phyloP scores from a whole-genome alignment of 2,113 vertebrate genomes.

The Cyprinodon brontotheroides region DNA sequence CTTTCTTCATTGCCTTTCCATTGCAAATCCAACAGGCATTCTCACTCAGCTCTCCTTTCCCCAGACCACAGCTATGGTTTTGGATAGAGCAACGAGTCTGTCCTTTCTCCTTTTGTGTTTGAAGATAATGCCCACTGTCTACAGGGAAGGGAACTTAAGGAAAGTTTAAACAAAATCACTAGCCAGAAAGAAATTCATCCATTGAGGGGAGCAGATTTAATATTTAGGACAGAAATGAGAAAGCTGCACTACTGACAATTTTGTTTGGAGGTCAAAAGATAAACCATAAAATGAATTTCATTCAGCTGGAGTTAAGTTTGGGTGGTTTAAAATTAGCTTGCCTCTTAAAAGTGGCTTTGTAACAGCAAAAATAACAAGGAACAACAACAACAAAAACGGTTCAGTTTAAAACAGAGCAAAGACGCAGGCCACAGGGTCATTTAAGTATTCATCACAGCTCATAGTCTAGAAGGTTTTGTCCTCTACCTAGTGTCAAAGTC shows the following conservation, averaged over 20 bases:
- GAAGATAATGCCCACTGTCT: conserved; percentile 73
- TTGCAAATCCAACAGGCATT: conserved; percentile 76
- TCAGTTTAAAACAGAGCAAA: conserved; percentile 48
- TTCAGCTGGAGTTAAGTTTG: conserved; percentile 7
- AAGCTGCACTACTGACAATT: conserved; percentile 20
- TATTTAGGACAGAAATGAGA: conserved; percentile 30
- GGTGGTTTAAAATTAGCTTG: conserved; percentile 18
- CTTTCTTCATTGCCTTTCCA: conserved; percentile 76
- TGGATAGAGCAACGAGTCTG: conserved; percentile 71
- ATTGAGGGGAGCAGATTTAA: conserved; percentile 19
- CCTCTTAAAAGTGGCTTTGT: conserved; percentile 17
- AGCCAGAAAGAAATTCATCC: conserved; percentile 37
- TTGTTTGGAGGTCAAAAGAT: conserved; percentile 22
- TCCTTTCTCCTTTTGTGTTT: conserved; percentile 73
- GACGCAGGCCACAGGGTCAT: conserved; percentile 48
- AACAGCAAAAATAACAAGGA: neutral
- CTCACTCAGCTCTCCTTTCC: conserved; percentile 67
- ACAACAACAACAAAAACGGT: conserved; percentile 1
- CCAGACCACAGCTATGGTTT: conserved; percentile 75
- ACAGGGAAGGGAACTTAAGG: conserved; percentile 50
- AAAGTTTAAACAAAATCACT: conserved; percentile 49
- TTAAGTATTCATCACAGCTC: conserved; percentile 65
- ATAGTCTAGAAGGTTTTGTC: conserved; percentile 55
- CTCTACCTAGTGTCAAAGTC: conserved; percentile 41
- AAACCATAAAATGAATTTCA: conserved; percentile 14